Conservation (phyloP, 2,888 invertebrate genomes). For the Kuschelorhynchus macadamiae region DNA sequence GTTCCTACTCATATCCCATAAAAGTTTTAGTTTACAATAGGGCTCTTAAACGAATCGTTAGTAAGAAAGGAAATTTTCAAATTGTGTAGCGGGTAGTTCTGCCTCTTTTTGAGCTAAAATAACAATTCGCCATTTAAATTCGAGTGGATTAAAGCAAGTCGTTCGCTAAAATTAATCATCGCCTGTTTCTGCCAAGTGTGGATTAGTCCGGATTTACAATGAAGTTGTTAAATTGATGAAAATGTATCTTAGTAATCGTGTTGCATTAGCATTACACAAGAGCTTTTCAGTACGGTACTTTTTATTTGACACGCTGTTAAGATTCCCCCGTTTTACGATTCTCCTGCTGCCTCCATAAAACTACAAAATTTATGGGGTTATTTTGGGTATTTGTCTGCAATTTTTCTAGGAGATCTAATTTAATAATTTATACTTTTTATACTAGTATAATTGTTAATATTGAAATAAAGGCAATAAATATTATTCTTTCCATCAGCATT, state of each 20-base stretch:
- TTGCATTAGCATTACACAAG: constrained; percentile 38
- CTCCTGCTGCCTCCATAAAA: constrained; percentile 21
- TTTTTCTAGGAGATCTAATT: neutral
- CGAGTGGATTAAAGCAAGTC: constrained; percentile 42
- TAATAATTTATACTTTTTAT: too few relatives aligned
- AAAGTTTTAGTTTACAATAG: too few relatives aligned
- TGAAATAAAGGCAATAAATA: too few relatives aligned
- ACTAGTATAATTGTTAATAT: too few relatives aligned
- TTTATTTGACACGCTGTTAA: constrained; percentile 40
- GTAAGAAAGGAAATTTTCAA: too few relatives aligned
- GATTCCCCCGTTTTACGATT: constrained; percentile 28
- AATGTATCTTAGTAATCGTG: constrained; percentile 46
- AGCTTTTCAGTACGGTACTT: constrained; percentile 28
- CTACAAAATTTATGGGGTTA: constrained; percentile 29
- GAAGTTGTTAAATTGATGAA: constrained; percentile 50
- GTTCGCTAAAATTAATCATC: constrained; percentile 46
- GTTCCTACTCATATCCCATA: too few relatives aligned
- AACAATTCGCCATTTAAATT: constrained; percentile 41
- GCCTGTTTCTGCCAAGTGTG: constrained; percentile 39
- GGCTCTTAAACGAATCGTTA: too few relatives aligned
- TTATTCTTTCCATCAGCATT: too few relatives aligned
- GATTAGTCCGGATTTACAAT: constrained; percentile 46
- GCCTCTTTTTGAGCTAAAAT: constrained; percentile 30
- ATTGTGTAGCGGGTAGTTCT: too few relatives aligned
- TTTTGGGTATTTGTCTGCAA: constrained; percentile 20